Base-by-base conservation (phyloP, 2,113 vertebrate species). In the Dipodomys stephensi region DNA sequence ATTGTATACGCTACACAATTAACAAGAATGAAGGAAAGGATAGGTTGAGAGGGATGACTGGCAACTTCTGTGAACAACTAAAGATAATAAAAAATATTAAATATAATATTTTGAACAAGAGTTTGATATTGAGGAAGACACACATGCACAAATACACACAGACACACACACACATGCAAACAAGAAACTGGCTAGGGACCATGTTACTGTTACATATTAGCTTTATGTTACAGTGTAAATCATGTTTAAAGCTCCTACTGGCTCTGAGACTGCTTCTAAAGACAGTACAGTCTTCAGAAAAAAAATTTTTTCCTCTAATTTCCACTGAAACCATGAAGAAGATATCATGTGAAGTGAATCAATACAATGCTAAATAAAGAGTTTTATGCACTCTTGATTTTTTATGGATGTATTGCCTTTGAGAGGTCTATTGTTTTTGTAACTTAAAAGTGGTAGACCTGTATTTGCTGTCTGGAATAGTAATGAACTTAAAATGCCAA, bases 401-500 rank as follows among this genome's bases (percentile, higher is more conserved):
- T 93, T 92, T 86, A 44, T 67, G 7, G 93, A 78, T 1, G 1
- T 46, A 76, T 73, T 71, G 20, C 65, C 32, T 6, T 74, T 13
- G 7, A 49, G 20, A 92, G 9, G 12, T 82, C 11, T 87, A 49
- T 49, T 73, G 77, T 44, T 49, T 84, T 82, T 94, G 57, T 39
- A 85, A 93, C 53, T 89, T 91, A 18, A 87, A 93, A 57, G 4
- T 65, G 1, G 3, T 71, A 68, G 53, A 32, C 69, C 19, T 77
- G 28, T 64, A n/a, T 92, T 60, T 83, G 7, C 12, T 85, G 13
- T 92, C 92, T 92, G 80, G 12, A 93, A 83, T 69, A 88, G 18
- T 49, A 7, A 76, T 71, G 13, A 91, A 88, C 13, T 91, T 92
- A 78, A 92, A 93, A 65, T 87, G 44, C 69, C 72, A 79, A 85